Evolutionary conservation across 1,140 invertebrate genomes (phyloP), one percentile per base, ranked within the genome.

Genomic region (Chironomus tepperi): DNA sequence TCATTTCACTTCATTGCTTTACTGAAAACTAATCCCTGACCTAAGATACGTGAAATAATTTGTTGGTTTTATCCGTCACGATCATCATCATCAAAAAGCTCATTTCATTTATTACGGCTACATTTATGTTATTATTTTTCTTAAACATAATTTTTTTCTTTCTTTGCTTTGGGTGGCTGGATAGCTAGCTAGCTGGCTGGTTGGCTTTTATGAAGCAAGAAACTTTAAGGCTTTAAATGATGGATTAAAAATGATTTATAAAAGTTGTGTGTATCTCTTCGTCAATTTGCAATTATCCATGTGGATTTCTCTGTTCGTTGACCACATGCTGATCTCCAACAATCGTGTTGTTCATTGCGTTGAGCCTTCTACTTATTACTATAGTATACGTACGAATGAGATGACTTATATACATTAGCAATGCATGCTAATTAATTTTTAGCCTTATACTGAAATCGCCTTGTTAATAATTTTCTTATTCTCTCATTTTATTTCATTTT

Each of bases 401-500:
- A 19, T 70, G 65, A 21, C 65, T 70, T 70, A 70, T 70, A 21
- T 18, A 70, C 47, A 57, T 57, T 57, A 57, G 65, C 65, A 18
- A 70, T 21, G 65, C 65, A 70, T 70, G 65, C 65, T 70, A 70
- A 70, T 70, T 70, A 70, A 70, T 70, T 70, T 70, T 70, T 21
- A 70, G 16, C 19, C 19, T 21, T 21, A 70, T 70, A 21, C 65
- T 19, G 16, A 57, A 34, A 18, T 70, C 19, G 16, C 65, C 24
- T 70, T 70, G 65, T 70, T 70, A 70, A 70, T 70, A 70, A 70
- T 19, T 21, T 70, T 70, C n/a, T 57, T 57, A 12, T 57, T 57
- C n/a, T 57, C 47, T 19, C 76, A 74, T 77, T 75, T 78, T 76
- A 75, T 75, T 75, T 75, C 75, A 74, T 73, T 75, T 73, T 43